These are phyloP conservation scores for Bubo bubo DNA, from an alignment of 2,113 vertebrate species.

Conservation along the genomic window DNA sequence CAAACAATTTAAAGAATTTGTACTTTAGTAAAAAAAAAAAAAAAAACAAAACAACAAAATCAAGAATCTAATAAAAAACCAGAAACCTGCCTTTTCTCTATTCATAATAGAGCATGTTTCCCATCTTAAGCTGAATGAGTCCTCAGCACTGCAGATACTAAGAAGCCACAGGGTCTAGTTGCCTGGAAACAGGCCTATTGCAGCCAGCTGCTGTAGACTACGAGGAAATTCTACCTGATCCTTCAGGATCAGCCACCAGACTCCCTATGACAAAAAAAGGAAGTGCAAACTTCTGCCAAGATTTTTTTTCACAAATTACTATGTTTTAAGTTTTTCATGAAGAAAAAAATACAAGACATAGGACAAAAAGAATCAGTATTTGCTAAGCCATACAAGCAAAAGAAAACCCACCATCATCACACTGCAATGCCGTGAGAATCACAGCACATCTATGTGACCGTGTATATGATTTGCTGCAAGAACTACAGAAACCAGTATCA, in stretches of 20 bases:
- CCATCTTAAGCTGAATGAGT: conserved; percentile 13
- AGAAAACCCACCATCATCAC: conserved; percentile 1
- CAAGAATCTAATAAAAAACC: not conserved
- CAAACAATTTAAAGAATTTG: not conserved
- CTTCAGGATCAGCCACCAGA: conserved; percentile 65
- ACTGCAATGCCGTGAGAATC: not conserved
- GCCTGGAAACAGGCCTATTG: conserved; percentile 70
- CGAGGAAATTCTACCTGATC: conserved; percentile 66
- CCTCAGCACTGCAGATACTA: conserved; percentile 46
- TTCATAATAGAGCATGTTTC: conserved; percentile 12
- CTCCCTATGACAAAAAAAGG: conserved; percentile 58
- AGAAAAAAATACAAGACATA: not conserved
- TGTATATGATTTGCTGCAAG: not conserved
- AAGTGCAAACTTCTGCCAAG: conserved; percentile 41
- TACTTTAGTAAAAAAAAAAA: not conserved
- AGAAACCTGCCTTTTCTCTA: not conserved
- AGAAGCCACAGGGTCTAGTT: conserved; percentile 56
- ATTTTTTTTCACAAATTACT: not conserved
- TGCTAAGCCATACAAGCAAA: not conserved
- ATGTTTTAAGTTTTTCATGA: not conserved
- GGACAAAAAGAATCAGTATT: not conserved
- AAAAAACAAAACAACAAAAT: not conserved
- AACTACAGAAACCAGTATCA: conserved; percentile 41
- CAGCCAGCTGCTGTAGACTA: conserved; percentile 33
- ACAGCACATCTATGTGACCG: not conserved